A percentile compares a stretch with the other conserved stretches of the same genome.
These are phyloP conservation scores for Sinotaia quadrata DNA, from an alignment of 2,888 invertebrate genomes.

Conservation along the genomic window DNA sequence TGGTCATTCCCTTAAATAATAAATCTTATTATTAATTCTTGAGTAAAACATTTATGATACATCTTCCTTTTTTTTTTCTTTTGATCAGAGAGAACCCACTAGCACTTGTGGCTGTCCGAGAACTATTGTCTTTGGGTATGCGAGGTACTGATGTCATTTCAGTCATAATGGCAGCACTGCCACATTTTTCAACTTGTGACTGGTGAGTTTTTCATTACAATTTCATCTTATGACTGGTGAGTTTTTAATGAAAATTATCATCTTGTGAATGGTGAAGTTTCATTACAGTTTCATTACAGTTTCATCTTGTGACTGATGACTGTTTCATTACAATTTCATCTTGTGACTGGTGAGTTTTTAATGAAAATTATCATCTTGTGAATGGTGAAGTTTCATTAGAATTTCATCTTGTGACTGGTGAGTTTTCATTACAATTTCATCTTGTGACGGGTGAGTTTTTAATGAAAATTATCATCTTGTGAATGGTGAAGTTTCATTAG, in stretches of 20 bases:
- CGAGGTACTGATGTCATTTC: slow-evolving; percentile 84
- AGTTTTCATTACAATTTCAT: too few species aligned
- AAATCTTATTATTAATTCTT: neutral
- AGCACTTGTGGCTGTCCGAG: slow-evolving; percentile 83
- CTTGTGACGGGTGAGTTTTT: too few species aligned
- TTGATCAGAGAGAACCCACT: slow-evolving; percentile 79
- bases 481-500: too few species aligned
- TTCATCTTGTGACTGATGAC: neutral
- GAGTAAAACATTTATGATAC: neutral
- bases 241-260: neutral
- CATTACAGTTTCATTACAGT: neutral
- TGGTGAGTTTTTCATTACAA: slow-evolving; percentile 70
- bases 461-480: too few species aligned
- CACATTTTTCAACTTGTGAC: slow-evolving; percentile 72
- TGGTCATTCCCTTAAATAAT: neutral
- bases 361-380: too few species aligned
- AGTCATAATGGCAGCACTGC: slow-evolving; percentile 78
- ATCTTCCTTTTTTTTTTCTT: neutral
- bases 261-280: neutral
- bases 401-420: too few species aligned
- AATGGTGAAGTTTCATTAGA: too few species aligned
- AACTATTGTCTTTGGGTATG: slow-evolving; percentile 81
- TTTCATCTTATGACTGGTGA: neutral
- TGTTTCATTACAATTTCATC: neutral
- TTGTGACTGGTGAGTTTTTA: too few species aligned